These are phyloP conservation scores for Criorhina ranunculi DNA, from an alignment of 2,888 invertebrate genomes.

Conservation along the genomic window DNA sequence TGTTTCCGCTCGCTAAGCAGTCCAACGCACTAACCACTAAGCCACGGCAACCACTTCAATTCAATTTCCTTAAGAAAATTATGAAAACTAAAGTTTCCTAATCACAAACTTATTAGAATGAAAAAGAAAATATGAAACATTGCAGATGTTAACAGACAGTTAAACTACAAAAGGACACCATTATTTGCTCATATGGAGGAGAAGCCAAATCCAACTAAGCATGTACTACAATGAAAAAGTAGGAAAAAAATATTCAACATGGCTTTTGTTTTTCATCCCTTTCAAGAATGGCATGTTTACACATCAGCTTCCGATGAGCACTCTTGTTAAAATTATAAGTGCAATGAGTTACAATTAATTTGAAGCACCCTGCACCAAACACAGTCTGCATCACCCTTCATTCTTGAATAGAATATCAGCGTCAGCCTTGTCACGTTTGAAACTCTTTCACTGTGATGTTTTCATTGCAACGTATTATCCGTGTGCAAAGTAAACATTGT, in stretches of 20 bases:
- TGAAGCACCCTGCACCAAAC: constrained; percentile 63
- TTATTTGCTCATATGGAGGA: constrained; percentile 63
- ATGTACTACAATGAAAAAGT: constrained; percentile 23
- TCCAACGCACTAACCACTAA: no score
- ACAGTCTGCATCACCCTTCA: constrained; percentile 23
- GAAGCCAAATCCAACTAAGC: constrained; percentile 55
- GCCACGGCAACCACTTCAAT: no score
- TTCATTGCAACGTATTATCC: constrained; percentile 70
- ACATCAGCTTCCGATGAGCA: constrained; percentile 69
- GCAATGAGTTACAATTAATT: constrained; percentile 76
- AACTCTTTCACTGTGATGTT: constrained; percentile 59
- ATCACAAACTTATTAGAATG: not conserved
- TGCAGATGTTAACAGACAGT: constrained; percentile 10
- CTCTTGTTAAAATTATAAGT: constrained; percentile 74
- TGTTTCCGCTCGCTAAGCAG: no score
- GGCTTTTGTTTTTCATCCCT: constrained; percentile 33
- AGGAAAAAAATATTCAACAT: constrained; percentile 25
- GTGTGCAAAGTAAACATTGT: constrained; percentile 67
- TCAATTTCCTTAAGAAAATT: no score
- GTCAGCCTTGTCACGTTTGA: constrained; percentile 33
- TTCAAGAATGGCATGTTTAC: constrained; percentile 60
- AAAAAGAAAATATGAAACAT: not conserved
- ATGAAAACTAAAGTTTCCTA: not conserved
- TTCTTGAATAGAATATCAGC: constrained; percentile 24
- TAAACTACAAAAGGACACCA: constrained; percentile 10